Evolutionary conservation across 1,140 invertebrate genomes (phyloP), one percentile per base, ranked within the genome.

Genomic region (Listronotus bonariensis): DNA sequence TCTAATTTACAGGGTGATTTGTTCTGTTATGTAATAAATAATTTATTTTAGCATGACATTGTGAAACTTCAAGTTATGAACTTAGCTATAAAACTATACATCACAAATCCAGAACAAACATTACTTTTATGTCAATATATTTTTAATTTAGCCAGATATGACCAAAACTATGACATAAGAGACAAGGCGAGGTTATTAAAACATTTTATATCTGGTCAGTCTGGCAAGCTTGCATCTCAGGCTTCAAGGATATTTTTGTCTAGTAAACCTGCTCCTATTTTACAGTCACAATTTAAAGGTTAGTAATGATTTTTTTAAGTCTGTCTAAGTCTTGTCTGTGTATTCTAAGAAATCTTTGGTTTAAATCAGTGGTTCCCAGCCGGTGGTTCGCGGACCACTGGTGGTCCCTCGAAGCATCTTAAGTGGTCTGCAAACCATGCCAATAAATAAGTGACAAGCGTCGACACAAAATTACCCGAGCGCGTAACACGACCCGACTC

Each of bases 31-130:
- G n/a, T n/a, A n/a, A n/a, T n/a, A n/a, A 26, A 26, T 26, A 26
- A 26, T 26, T 26, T 26, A 26, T 78, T 77, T 31, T 78, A 92
- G 87, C 92, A 97, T 74, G 94, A 97, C 76, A 91, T 96, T 56
- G 96, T 99, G 0, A 98, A 99, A 80, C 82, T 99, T 34, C 97
- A 99, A 85, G 90, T 96, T 41, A 80, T 99, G 0, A 99, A 98
- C 79, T 81, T 99, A 60, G 94, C 96, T 4, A 91, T 96, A 0
- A 99, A 99, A 78, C 82, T 99, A 15, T 96, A 88, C 70, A 81
- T 98, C 15, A 95, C 89, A 14, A 97, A 97, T 82, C 86, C 89
- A 0, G 85, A 89, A 71, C 94, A 97, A 81, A 96, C 93, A 0
- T 85, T 87, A 59, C 81, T 93, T 7, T 83, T 99, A 40, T 95